Percentiles rank a stretch among this genome's conserved stretches.
Conservation (phyloP, 2,113 vertebrate species). For the Istiophorus platypterus region DNA sequence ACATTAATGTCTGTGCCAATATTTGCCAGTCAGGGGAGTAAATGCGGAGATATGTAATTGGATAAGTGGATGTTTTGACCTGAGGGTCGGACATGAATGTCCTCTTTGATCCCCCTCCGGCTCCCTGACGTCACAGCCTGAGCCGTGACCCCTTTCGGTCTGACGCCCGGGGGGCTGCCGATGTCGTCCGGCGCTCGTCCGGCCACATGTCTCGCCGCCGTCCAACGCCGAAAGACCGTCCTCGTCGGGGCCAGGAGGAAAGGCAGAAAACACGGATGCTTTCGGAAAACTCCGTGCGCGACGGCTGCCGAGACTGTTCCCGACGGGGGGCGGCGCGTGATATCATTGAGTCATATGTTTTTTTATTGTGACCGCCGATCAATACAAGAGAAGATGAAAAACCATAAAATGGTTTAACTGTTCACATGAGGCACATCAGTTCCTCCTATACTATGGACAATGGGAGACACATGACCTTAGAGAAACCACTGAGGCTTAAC, state of each 20-base stretch:
- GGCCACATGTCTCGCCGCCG: not conserved
- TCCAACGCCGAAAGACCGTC: not conserved
- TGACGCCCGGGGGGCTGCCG: not conserved
- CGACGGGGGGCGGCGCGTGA: not conserved
- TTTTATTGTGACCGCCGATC: slow-evolving; percentile 4
- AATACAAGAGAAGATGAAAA: not conserved
- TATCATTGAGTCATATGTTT: slow-evolving; percentile 3
- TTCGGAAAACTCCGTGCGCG: not conserved
- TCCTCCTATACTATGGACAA: not conserved
- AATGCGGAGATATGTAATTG: not conserved
- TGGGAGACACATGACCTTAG: not conserved
- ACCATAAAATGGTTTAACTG: not conserved
- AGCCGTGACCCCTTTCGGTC: not conserved
- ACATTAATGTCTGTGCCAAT: not conserved
- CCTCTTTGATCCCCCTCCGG: not conserved
- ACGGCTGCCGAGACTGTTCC: not conserved
- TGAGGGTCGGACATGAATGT: not conserved
- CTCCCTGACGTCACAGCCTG: not conserved
- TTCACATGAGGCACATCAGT: not conserved
- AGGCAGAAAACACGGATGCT: not conserved
- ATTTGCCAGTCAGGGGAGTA: too few relatives aligned
- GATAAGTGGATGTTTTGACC: not conserved
- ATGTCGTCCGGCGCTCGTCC: not conserved
- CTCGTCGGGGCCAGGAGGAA: not conserved
- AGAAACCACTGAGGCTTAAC: not conserved